phyloP scores from a whole-genome alignment of 2,113 vertebrate genomes.

The Mormoops blainvillei region DNA sequence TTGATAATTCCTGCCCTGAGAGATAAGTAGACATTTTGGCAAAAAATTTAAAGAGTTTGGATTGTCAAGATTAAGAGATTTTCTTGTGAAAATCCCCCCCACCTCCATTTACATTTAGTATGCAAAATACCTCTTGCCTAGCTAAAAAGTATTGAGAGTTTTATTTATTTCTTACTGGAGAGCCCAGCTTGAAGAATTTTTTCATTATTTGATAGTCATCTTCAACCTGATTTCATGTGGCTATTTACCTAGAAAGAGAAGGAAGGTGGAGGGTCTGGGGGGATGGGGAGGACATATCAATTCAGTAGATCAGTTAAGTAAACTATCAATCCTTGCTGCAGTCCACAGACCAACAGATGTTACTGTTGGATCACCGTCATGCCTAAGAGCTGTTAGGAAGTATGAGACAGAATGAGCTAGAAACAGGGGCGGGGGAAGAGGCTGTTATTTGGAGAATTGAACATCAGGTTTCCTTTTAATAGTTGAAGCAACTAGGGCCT shows the following conservation, averaged over 20 bases:
- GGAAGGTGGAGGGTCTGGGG: neutral
- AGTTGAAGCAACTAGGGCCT: neutral
- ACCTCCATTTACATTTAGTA: constrained; percentile 10
- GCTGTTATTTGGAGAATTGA: neutral
- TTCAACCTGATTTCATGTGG: neutral
- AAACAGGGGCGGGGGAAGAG: neutral
- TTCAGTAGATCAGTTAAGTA: neutral
- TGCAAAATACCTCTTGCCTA: neutral
- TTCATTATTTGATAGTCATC: neutral
- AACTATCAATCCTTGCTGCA: neutral
- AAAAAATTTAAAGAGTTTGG: neutral
- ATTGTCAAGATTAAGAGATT: constrained; percentile 6
- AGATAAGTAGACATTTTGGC: neutral
- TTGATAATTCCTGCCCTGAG: neutral
- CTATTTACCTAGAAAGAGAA: neutral
- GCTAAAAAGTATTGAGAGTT: neutral
- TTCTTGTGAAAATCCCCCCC: neutral
- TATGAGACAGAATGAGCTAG: neutral
- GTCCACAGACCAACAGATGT: neutral
- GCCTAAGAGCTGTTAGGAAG: neutral
- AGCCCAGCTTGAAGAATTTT: neutral
- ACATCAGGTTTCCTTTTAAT: neutral
- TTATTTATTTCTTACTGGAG: neutral
- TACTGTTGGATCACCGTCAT: neutral
- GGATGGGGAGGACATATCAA: neutral